Percentiles rank a stretch among this genome's conserved stretches.
These are phyloP conservation scores for Synergus japonicus DNA, from an alignment of 2,888 invertebrate species.

Conservation along the genomic window DNA sequence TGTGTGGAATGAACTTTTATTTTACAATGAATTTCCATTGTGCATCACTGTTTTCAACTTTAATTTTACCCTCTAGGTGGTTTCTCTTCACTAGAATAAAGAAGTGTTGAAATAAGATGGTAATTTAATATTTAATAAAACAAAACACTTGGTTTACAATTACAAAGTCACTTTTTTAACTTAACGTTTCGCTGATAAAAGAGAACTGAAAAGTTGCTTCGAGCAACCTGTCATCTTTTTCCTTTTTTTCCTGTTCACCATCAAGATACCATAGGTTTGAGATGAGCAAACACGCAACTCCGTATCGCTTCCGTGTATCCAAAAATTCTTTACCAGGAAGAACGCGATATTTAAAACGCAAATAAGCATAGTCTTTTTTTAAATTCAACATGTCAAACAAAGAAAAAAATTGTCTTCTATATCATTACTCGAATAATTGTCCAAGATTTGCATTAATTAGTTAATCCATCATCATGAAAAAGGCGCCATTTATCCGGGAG, in stretches of 20 bases:
- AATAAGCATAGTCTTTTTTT: neutral
- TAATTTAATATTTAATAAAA: slow-evolving; percentile 1
- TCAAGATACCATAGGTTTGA: slow-evolving; percentile 30
- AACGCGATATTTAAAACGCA: neutral
- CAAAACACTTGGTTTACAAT: slow-evolving; percentile 15
- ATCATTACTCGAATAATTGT: slow-evolving; percentile 4
- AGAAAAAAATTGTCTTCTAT: neutral
- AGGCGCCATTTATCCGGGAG: neutral
- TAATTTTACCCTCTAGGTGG: too few species aligned
- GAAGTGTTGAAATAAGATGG: slow-evolving; percentile 5
- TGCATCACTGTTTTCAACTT: too few species aligned
- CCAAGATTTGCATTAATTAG: slow-evolving; percentile 16
- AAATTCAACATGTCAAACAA: neutral
- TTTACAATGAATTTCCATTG: neutral
- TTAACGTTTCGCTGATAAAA: slow-evolving; percentile 26
- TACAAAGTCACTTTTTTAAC: slow-evolving; percentile 11
- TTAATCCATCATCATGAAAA: neutral
- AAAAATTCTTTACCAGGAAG: slow-evolving; percentile 23
- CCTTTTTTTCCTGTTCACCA: neutral
- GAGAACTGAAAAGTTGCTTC: slow-evolving; percentile 18
- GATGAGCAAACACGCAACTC: slow-evolving; percentile 29
- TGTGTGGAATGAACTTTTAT: neutral
- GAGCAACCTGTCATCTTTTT: slow-evolving; percentile 26
- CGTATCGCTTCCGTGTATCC: slow-evolving; percentile 27
- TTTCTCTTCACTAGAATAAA: neutral